Base-by-base conservation (phyloP, 2,113 vertebrate species). In the Perccottus glenii region DNA sequence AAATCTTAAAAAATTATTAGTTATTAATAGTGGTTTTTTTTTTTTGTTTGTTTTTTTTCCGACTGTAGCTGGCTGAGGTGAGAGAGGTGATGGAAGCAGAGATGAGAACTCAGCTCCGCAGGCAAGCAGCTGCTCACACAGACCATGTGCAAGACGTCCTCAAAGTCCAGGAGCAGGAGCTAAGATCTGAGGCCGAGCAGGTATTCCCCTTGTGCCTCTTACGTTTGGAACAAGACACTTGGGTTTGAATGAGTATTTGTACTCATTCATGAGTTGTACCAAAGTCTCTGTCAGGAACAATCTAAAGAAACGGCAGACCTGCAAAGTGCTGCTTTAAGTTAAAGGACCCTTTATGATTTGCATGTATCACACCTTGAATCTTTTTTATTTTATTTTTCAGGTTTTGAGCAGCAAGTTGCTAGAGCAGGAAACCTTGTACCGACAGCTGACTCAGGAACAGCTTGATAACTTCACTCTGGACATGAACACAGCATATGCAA, bases 101-200 rank as follows among this genome's bases (percentile, higher is more conserved):
- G 77, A 99, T 99, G 98, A 94, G 98, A 67, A 99, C 96, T 1
- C 98, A 99, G 92, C 93, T 99, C 0, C 94, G 96, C 35, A 93
- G 98, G 4, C 97, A 99, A 80, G 96, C 98, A 0, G 96, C 96
- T 0, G 98, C 97, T 38, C 97, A 99, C 90, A 95, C 94, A 0
- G 98, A 99, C 84, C 98, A 99, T 3, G 92, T 99, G 65, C 84
- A 90, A 38, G 98, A 99, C 0, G 95, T 98, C 2, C 94, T 99
- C 0, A 94, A 93, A 85, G 94, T 98, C 62, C 96, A 99, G 83
- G 96, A 98, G 50, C 95, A 95, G 82, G 96, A 99, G 45, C 84
- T 99, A 0, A 94, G 89, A 50, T 78, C 88, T 6, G 94, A 97
- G 16, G 95, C 94, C 36, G 93, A 97, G 67, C 94, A 98, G 94